These are phyloP conservation scores for Channa maculata DNA, from an alignment of 2,113 vertebrate species.

Conservation along the genomic window DNA sequence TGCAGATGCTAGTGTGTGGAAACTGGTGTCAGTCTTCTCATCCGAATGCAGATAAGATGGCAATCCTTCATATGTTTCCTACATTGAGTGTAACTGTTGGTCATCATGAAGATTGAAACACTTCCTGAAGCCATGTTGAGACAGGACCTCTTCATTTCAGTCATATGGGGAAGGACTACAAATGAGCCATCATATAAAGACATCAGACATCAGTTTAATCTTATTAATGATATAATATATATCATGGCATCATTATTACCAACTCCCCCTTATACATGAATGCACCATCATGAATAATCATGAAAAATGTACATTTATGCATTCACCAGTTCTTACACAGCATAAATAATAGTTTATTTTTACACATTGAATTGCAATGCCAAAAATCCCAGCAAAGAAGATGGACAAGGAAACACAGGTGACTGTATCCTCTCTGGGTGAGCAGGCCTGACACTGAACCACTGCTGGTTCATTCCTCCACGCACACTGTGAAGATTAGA, in stretches of 20 bases:
- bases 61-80: neutral
- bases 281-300: neutral
- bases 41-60: neutral
- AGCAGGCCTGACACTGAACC: constrained; percentile 15
- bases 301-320: neutral
- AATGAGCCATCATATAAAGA: too few relatives aligned
- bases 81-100: neutral
- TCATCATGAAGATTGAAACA: constrained; percentile 8
- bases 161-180: neutral
- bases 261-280: neutral
- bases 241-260: neutral
- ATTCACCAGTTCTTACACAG: neutral
- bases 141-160: neutral
- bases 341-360: constrained; percentile 18
- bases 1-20: neutral
- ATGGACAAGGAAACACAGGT: neutral
- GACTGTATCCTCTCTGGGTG: constrained; percentile 2
- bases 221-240: neutral
- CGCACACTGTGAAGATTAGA: constrained; percentile 70
- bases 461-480: constrained; percentile 47
- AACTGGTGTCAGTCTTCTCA: neutral
- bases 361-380: constrained; percentile 47
- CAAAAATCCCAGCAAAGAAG: neutral
- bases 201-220: neutral
- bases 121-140: constrained; percentile 44